phyloP scores from a whole-genome alignment of 2,888 invertebrate species.

The Agonopterix subpropinquella region DNA sequence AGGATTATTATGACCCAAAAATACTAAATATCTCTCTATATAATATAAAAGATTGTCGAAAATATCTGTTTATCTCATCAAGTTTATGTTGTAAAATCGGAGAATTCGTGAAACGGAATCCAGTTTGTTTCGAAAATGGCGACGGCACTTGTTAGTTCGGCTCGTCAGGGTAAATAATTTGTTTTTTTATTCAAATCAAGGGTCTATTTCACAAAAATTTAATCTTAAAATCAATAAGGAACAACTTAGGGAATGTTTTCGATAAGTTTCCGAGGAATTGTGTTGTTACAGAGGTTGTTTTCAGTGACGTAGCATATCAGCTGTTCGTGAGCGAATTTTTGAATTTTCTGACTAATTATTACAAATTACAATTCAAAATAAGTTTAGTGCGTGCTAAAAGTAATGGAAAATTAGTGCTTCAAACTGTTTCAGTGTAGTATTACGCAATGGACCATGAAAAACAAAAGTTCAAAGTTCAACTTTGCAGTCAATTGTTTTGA shows the following conservation, averaged over 20 bases:
- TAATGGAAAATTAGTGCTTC: background rate
- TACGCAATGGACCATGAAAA: slow-evolving; percentile 56
- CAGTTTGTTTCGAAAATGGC: slow-evolving; percentile 52
- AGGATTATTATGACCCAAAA: too few relatives aligned
- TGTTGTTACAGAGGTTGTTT: slow-evolving; percentile 21
- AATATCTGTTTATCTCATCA: too few relatives aligned
- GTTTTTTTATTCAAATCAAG: slow-evolving; percentile 24
- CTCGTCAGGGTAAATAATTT: slow-evolving; percentile 71
- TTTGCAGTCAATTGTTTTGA: slow-evolving; percentile 41
- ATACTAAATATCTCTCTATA: too few relatives aligned
- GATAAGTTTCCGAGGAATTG: background rate
- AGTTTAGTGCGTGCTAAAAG: background rate
- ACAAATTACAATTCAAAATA: background rate
- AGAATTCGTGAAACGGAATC: slow-evolving; percentile 20
- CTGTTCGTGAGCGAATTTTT: slow-evolving; percentile 40
- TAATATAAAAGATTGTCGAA: too few relatives aligned
- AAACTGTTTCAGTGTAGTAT: slow-evolving; percentile 15
- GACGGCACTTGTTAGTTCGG: slow-evolving; percentile 70
- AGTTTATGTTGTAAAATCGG: too few relatives aligned
- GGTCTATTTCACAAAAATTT: slow-evolving; percentile 3
- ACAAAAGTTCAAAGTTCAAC: slow-evolving; percentile 66
- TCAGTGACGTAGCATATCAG: slow-evolving; percentile 46
- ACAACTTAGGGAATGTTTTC: too few relatives aligned
- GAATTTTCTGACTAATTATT: slow-evolving; percentile 15
- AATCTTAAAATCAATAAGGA: background rate